These are phyloP conservation scores for Cebidichthys violaceus DNA, from an alignment of 2,113 vertebrate genomes.

Conservation along the genomic window DNA sequence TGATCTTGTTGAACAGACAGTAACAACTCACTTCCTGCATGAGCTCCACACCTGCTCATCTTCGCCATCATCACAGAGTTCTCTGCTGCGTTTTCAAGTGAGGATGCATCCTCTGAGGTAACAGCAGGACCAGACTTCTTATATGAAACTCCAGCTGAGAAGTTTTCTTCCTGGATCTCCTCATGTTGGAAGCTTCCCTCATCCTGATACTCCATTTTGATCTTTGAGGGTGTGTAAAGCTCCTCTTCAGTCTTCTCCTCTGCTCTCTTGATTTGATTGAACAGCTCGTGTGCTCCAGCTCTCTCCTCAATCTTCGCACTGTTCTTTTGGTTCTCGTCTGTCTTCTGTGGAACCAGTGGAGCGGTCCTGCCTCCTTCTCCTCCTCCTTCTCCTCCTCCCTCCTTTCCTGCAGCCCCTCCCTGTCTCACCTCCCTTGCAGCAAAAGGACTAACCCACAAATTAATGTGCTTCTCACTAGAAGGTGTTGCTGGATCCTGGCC, in stretches of 20 bases:
- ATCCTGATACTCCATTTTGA: constrained; percentile 63
- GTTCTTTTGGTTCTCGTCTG: constrained; percentile 62
- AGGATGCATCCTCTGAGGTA: constrained; percentile 32
- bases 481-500: constrained; percentile 74
- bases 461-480: constrained; percentile 67
- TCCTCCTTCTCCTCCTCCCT: constrained; percentile 66
- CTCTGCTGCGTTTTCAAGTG: constrained; percentile 25
- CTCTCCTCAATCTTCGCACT: constrained; percentile 48
- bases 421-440: constrained; percentile 69
- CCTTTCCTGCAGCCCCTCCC: constrained; percentile 73
- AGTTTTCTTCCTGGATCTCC: constrained; percentile 39
- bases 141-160: constrained; percentile 9
- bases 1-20: constrained; percentile 35
- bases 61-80: constrained; percentile 21
- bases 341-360: constrained; percentile 66
- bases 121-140: constrained; percentile 3
- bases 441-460: constrained; percentile 62
- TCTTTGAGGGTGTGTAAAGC: constrained; percentile 18
- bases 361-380: constrained; percentile 67
- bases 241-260: constrained; percentile 36
- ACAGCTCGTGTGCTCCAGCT: constrained; percentile 29
- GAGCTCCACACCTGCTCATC: constrained; percentile 36
- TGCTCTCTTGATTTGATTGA: constrained; percentile 45
- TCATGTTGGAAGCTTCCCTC: constrained; percentile 1
- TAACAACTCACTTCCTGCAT: constrained; percentile 42